Evolutionary conservation across 2,113 vertebrate species (phyloP), one percentile per base, ranked within the genome.

Genomic region (Procavia capensis): DNA sequence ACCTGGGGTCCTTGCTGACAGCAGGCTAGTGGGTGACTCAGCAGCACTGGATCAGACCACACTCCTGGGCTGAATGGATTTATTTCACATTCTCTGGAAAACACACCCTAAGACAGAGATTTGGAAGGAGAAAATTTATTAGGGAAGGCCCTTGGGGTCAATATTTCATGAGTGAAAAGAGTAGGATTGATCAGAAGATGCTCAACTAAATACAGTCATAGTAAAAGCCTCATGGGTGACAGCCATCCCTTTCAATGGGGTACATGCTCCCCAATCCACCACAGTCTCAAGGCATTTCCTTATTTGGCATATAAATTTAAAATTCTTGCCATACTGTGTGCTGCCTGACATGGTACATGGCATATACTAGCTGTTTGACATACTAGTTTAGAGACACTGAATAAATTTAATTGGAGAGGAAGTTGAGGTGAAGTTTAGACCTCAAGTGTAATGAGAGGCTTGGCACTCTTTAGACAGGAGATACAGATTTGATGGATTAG

Each of bases 351-450:
- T 61, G 57, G 45, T 36, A 1, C n/a, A 66, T 39, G 16, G 39
- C 50, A 45, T 41, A 61, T 34, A 90, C 45, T 31, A 90, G 75
- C 84, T 17, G 9, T 24, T 25, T 76, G 64, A 68, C 54, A 80
- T 59, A 72, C 10, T 90, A n/a, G 20, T 76, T 96, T 78, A 84
- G 39, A 24, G 54, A n/a, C 85, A 87, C 0, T 41, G 78, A 90
- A 66, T 83, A 47, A 68, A 89, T 78, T 95, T 95, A 47, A 90
- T 6, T 94, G 64, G 66, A 88, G 61, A 83, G 24, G 76, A 96
- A 63, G 81, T 29, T 94, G 50, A 70, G 79, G 72, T 82, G 72
- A 96, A 89, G 41, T 45, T 36, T 75, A 72, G 43, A 76, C 43
- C 45, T 93, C 47, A 54, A 72, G 24, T 54, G 13, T 85, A 94